Base-by-base conservation (phyloP, 2,797 vertebrate species). In the Serranus cabrilla region DNA sequence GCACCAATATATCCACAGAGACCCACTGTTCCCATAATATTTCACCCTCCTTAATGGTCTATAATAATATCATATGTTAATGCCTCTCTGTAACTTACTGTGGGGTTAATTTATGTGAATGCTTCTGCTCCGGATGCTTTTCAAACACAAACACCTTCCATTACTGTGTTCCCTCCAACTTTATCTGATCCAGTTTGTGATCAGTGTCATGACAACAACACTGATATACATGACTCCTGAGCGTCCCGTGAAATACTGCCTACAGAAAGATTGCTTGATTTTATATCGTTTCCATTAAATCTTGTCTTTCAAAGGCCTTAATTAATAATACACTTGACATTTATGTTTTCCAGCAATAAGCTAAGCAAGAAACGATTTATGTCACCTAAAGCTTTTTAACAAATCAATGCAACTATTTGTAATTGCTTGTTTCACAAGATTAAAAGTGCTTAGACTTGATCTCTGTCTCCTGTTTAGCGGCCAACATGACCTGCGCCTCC, bases 361-460 rank as follows among this genome's bases (percentile, higher is more conserved):
- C 97, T 96, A 96, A 97, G 96, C 95, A 95, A 94, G 96, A 97
- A 99, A 97, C 96, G 97, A 98, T 99, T 99, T 98, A 99, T 98
- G 97, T 98, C 97, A 97, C 96, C 96, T 91, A 95, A 97, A 99
- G 98, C 98, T 97, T 99, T 99, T 99, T 98, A 99, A 98, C 97
- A 96, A 98, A 99, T 99, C 98, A 96, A 99, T 99, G 97, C 95
- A 95, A 97, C 96, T 98, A 97, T 99, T 98, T 98, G 97, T 99
- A 99, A 99, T 99, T 97, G 96, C 97, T 98, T 99, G 97, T 99
- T 98, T 97, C 97, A 99, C 96, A 97, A 99, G 97, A 99, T 98
- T 97, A 97, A 99, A 99, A 97, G 97, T 96, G 96, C 96, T 97
- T 94, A 95, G 96, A 94, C 95, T 95, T 97, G 98, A 98, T 97